Evolutionary conservation across 2,888 invertebrate species (phyloP).

Genomic region (Drosophila nigritarsus): DNA sequence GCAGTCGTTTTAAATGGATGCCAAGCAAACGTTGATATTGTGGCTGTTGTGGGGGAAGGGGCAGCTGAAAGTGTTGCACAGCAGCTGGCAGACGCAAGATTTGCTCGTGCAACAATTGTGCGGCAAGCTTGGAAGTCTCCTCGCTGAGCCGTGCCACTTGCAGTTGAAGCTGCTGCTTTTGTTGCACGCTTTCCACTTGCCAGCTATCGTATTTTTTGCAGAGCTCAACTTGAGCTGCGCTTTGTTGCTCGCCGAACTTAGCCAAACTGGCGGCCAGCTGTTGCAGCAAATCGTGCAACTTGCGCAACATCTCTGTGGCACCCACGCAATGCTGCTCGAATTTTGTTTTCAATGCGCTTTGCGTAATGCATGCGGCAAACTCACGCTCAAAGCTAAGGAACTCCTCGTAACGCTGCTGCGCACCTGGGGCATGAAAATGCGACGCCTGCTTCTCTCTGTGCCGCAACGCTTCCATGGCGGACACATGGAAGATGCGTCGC

Average conservation of each 20-base stretch:
- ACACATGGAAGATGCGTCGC: slow-evolving; percentile 98
- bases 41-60: slow-evolving; percentile 94
- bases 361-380: slow-evolving; percentile 98
- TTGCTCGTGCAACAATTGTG: slow-evolving; percentile 97
- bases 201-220: slow-evolving; percentile 92
- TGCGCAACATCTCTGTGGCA: slow-evolving; percentile 92
- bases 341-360: slow-evolving; percentile 98
- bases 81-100: slow-evolving; percentile 95
- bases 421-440: slow-evolving; percentile 87
- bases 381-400: slow-evolving; percentile 99
- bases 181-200: slow-evolving; percentile 92
- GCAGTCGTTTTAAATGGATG: slow-evolving; percentile 93
- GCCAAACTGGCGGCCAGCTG: slow-evolving; percentile 87
- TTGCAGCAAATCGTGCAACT: slow-evolving; percentile 89
- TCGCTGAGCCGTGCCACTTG: slow-evolving; percentile 97
- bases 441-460: slow-evolving; percentile 88
- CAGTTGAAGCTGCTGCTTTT: slow-evolving; percentile 93
- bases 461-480: slow-evolving; percentile 95
- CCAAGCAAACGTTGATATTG: slow-evolving; percentile 97
- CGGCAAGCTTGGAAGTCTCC: slow-evolving; percentile 95
- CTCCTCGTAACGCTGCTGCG: slow-evolving; percentile 96
- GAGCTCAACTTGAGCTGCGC: slow-evolving; percentile 88
- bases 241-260: slow-evolving; percentile 87
- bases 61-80: slow-evolving; percentile 94
- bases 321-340: slow-evolving; percentile 98